Evolutionary conservation across 2,888 invertebrate species (phyloP), one percentile per base, ranked within the genome.

Genomic region (Caenorhabditis angaria): DNA sequence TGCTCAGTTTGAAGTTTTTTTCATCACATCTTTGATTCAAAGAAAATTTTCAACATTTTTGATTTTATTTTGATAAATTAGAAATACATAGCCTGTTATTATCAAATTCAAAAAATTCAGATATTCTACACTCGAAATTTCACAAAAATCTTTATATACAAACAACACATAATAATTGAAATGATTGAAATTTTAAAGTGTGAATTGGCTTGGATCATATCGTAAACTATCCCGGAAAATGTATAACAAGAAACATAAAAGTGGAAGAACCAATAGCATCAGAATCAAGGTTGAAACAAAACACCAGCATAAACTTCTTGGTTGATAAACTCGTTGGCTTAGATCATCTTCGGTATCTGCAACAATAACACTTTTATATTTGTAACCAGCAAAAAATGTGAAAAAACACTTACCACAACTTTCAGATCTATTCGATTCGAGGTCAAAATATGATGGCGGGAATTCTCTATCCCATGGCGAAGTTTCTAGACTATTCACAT

Each of bases 391-490:
- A 50, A 24, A 50, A 20, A 22, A 24, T 24, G 8, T 12, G 22
- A 22, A 20, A 6, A 50, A 2, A 24, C n/a, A 24, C 50, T 20
- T 2, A 24, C 24, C 22, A 22, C 1, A 24, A 24, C 50, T 50
- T 4, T 20, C 24, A 2, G 50, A 24, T 22, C 22, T 4, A 50
- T 22, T 8, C 24, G 22, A 29, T 35, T 70, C 65, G 47, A 60
- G 65, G n/a, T 70, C 65, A 51, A 61, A 64, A 48, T 70, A 70
- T 18, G 70, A 60, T 3, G 70, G 70, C 10, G 70, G 70, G 25
- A 70, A 70, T 10, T 61, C 27, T 22, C 65, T 25, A 29, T 70
- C 60, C 70, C 70, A 70, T 5, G 41, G 41, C 10, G 10, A 18
- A 18, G 41, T 41, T 12, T 64, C 61, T 47, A 70, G 53, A 54